Percentiles rank a stretch among this genome's conserved stretches.
These are phyloP conservation scores for Rhea americana DNA, from an alignment of 2,113 vertebrate genomes.

Conservation along the genomic window DNA sequence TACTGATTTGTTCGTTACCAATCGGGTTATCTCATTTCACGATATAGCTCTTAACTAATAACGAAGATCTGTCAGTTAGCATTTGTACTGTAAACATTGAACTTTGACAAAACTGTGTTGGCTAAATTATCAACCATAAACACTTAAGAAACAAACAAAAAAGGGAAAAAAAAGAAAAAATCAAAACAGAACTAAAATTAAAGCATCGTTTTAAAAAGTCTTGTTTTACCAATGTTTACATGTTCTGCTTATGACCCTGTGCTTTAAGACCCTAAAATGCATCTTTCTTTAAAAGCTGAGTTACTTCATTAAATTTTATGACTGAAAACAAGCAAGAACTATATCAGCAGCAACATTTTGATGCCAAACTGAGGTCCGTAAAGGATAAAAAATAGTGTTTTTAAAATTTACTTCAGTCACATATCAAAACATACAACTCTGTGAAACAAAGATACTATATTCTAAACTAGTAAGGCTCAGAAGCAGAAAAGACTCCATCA, in stretches of 20 bases:
- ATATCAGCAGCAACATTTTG: slow-evolving; percentile 52
- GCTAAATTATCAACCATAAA: slow-evolving; percentile 5
- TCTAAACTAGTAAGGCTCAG: slow-evolving; percentile 60
- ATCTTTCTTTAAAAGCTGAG: not conserved
- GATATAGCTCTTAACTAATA: not conserved
- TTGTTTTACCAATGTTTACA: not conserved
- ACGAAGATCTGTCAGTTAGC: not conserved
- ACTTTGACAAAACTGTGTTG: not conserved
- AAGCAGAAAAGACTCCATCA: slow-evolving; percentile 55
- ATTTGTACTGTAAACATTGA: not conserved
- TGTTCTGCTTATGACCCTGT: slow-evolving; percentile 48
- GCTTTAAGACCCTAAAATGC: slow-evolving; percentile 41
- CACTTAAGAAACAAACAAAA: not conserved
- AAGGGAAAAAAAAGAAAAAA: too few relatives aligned
- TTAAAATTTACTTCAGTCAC: slow-evolving; percentile 49
- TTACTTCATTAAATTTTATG: slow-evolving; percentile 14
- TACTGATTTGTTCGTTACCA: not conserved
- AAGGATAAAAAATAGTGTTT: slow-evolving; percentile 42
- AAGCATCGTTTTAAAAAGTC: not conserved
- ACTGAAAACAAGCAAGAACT: slow-evolving; percentile 34
- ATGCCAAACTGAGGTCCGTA: slow-evolving; percentile 50
- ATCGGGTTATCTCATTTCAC: not conserved
- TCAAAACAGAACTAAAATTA: not conserved
- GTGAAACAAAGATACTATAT: not conserved
- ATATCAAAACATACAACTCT: slow-evolving; percentile 30